Evolutionary conservation across 2,797 vertebrate species (phyloP).

Genomic region (Anguilla pacifica): DNA sequence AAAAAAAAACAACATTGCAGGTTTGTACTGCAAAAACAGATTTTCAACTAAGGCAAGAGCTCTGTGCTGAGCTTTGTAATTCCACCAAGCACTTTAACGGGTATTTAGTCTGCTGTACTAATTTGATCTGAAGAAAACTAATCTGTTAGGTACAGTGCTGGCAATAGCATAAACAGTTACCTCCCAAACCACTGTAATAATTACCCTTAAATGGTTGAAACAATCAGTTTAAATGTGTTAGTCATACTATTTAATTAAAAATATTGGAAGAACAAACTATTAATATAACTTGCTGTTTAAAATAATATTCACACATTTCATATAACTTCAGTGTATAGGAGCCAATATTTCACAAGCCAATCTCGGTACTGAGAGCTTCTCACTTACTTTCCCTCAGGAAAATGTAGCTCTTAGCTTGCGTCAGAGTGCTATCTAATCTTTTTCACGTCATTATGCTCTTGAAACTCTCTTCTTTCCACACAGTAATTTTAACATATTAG

Average conservation of each 20-base stretch:
- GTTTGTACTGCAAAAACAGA: not conserved
- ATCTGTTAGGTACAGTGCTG: not conserved
- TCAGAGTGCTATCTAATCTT: not conserved
- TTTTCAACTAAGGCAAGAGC: not conserved
- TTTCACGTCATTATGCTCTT: not conserved
- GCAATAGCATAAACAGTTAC: not conserved
- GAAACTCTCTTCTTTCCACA: not conserved
- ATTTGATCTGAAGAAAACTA: constrained; percentile 9
- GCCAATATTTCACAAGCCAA: not conserved
- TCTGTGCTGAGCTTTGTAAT: not conserved
- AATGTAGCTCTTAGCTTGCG: not conserved
- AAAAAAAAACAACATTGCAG: not conserved
- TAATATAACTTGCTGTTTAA: too few relatives aligned
- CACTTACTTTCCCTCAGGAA: not conserved
- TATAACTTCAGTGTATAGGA: not conserved
- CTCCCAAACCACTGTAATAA: not conserved
- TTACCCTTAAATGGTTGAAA: not conserved
- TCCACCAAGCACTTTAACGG: not conserved
- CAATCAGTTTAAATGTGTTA: not conserved
- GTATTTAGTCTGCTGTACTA: not conserved
- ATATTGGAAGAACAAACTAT: too few relatives aligned
- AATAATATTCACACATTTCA: not conserved
- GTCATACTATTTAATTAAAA: too few relatives aligned
- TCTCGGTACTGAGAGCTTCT: not conserved
- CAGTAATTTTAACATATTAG: not conserved